Evolutionary conservation across 2,113 vertebrate genomes (phyloP), one percentile per base, ranked within the genome.

Genomic region (Barbus barbus): DNA sequence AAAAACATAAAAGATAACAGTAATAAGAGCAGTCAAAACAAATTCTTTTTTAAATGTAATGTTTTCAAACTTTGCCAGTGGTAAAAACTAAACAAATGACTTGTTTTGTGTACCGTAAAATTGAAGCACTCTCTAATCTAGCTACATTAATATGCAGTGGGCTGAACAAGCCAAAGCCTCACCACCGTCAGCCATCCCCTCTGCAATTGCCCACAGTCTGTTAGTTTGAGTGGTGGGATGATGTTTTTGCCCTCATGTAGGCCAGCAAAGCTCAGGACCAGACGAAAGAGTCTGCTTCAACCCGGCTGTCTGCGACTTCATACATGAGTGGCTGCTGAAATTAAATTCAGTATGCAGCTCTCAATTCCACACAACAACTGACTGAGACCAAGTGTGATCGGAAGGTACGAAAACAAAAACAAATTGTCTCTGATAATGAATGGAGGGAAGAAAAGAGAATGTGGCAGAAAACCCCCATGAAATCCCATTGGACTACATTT

Each of bases 261-360:
- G 58, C 84, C 51, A 65, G 51, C 46, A 56, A 82, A 85, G 72
- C 77, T 77, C 84, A 36, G 33, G 31, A 74, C 60, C 75, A 71
- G 78, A 73, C 36, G 14, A 81, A 73, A 63, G 26, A 65, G 48
- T 28, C 33, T 5, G 20, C 53, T 63, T 48, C 33, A 33, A 13
- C 28, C 20, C 13, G 75, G 46, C 75, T 63, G 71, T 77, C 72
- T 53, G 31, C 46, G 12, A 9, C 72, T 67, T 28, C 61, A 53
- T 76, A 69, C 60, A 69, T 41, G 13, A 67, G 60, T 18, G 58
- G 36, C 56, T 85, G 16, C 77, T 82, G 73, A 71, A 83, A 83
- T 83, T 73, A 36, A 82, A 60, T 84, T 84, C 36, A 60, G 76
- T 4, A 60, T 77, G 76, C 65, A 72, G 51, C 46, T 4, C 65